phyloP scores from a whole-genome alignment of 2,113 vertebrate species.

The Epinephelus fuscoguttatus region DNA sequence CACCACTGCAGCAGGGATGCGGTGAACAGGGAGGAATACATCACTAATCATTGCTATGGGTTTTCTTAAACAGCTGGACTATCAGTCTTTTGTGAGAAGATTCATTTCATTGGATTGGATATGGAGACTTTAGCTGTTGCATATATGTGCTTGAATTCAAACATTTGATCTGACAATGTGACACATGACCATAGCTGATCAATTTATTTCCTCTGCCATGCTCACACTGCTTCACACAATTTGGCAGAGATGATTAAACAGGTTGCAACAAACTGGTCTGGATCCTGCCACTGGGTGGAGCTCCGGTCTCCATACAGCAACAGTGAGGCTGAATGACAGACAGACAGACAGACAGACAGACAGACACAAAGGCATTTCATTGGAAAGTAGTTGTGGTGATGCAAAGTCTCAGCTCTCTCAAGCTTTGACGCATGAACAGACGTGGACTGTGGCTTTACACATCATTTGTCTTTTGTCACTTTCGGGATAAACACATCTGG shows the following conservation, averaged over 20 bases:
- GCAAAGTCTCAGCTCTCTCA: slow-evolving; percentile 17
- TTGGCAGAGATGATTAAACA: background rate
- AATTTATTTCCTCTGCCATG: background rate
- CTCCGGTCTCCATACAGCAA: background rate
- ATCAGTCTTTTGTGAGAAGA: background rate
- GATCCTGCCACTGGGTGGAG: slow-evolving; percentile 32
- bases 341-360: background rate
- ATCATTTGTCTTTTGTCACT: background rate
- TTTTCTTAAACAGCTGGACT: too few species aligned
- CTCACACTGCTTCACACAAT: background rate
- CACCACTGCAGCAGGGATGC: background rate
- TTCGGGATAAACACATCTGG: background rate
- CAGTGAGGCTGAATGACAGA: background rate
- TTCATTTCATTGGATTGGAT: background rate
- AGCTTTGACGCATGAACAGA: slow-evolving; percentile 33
- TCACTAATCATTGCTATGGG: too few species aligned
- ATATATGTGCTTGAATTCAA: background rate
- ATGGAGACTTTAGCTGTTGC: background rate
- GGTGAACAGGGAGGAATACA: background rate
- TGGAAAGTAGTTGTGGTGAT: slow-evolving; percentile 7
- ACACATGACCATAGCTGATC: too few species aligned
- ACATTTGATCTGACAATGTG: background rate
- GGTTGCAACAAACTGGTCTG: background rate
- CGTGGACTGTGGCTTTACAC: background rate
- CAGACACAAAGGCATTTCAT: background rate